Evolutionary conservation across 2,888 invertebrate species (phyloP).

Genomic region (Ormyrus rosae): DNA sequence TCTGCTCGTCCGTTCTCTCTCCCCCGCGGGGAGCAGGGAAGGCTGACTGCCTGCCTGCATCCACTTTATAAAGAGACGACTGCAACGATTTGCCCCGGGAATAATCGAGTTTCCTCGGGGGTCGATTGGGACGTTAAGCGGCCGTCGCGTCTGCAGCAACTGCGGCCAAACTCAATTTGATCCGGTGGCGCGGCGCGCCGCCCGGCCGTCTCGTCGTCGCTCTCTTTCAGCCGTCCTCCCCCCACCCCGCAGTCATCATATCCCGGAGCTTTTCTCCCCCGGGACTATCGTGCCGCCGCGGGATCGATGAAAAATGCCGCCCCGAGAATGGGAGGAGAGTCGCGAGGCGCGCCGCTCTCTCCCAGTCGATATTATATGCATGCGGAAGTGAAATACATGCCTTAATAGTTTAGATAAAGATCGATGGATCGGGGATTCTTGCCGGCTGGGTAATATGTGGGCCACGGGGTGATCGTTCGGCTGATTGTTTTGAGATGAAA

Average conservation of each 20-base stretch:
- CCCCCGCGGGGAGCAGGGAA: slow-evolving; percentile 10
- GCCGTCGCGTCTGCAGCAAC: slow-evolving; percentile 56
- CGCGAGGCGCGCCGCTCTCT: no score
- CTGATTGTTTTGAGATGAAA: no score
- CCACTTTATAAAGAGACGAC: slow-evolving; percentile 59
- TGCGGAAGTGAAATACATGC: slow-evolving; percentile 19
- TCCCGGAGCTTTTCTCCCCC: slow-evolving; percentile 1
- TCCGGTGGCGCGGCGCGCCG: slow-evolving; percentile 24
- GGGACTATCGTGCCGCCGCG: slow-evolving; percentile 30
- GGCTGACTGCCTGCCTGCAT: slow-evolving; percentile 16
- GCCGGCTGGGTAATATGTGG: not conserved
- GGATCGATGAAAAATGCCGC: slow-evolving; percentile 47
- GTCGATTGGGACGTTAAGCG: slow-evolving; percentile 67
- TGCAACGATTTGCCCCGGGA: slow-evolving; percentile 63
- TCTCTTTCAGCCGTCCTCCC: not conserved
- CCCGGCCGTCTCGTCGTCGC: not conserved
- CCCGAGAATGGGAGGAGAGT: slow-evolving; percentile 3
- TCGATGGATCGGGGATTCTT: slow-evolving; percentile 1
- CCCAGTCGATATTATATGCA: no score
- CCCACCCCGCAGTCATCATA: slow-evolving; percentile 11
- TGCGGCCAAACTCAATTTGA: slow-evolving; percentile 66
- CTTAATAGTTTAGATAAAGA: slow-evolving; percentile 39
- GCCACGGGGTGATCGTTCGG: not conserved
- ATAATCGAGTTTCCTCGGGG: slow-evolving; percentile 66
- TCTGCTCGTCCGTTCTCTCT: not conserved